phyloP scores from a whole-genome alignment of 2,113 vertebrate genomes.

The Athene noctua region DNA sequence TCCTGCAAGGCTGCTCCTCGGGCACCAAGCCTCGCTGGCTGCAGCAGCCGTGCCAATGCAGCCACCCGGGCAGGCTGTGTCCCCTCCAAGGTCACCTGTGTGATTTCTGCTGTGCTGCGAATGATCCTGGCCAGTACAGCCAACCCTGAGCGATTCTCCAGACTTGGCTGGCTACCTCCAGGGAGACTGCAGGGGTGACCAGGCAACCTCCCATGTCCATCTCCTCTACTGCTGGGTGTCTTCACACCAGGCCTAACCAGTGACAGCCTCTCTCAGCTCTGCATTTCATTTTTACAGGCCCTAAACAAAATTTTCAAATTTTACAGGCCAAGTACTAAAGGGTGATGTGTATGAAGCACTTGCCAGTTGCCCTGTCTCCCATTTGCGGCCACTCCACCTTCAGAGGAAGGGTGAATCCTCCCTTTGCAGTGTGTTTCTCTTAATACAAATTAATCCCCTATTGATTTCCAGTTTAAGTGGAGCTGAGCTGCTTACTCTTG shows the following conservation, averaged over 20 bases:
- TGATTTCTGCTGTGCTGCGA: not conserved
- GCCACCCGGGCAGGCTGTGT: not conserved
- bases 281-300: not conserved
- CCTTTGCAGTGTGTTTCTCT: not conserved
- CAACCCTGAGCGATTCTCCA: not conserved
- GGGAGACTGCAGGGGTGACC: not conserved
- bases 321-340: not conserved
- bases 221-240: fast-evolving
- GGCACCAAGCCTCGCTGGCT: not conserved
- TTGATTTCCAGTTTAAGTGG: conserved; percentile 10
- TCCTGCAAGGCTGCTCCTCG: not conserved
- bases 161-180: fast-evolving
- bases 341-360: fast-evolving
- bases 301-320: too few species aligned
- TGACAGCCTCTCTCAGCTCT: not conserved
- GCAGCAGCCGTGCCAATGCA: not conserved
- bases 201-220: fast-evolving
- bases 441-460: conserved; percentile 28
- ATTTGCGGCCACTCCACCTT: not conserved
- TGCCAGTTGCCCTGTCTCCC: not conserved
- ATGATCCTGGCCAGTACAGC: not conserved
- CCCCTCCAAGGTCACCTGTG: not conserved
- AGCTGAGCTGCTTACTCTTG: conserved; percentile 8
- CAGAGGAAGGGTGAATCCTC: not conserved
- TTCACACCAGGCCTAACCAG: fast-evolving